Percentiles rank a stretch among this genome's conserved stretches.
Evolutionary conservation across 2,113 vertebrate genomes (phyloP).

Genomic region (Cathartes aura): DNA sequence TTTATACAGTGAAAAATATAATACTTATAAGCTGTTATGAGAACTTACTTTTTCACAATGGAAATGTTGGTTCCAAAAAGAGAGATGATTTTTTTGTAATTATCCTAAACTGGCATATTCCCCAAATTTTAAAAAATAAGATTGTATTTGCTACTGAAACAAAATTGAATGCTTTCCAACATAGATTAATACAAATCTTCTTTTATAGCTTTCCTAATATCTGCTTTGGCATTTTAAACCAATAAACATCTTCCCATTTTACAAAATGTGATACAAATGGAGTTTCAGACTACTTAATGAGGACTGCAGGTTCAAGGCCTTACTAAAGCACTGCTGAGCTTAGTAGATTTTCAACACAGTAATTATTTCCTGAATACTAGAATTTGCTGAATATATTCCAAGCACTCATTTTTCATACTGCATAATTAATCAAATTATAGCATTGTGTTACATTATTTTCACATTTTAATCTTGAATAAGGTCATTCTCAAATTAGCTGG

Average conservation of each 20-base stretch:
- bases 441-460: conserved; percentile 50
- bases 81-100: not conserved
- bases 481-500: conserved; percentile 31
- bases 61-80: not conserved
- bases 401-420: conserved; percentile 27
- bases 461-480: conserved; percentile 36
- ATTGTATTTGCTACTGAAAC: not conserved
- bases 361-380: conserved; percentile 47
- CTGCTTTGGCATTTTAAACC: not conserved
- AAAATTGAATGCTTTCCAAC: not conserved
- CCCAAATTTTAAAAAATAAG: not conserved
- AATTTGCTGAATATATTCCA: conserved; percentile 48
- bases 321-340: conserved; percentile 32
- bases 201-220: not conserved
- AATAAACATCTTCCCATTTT: not conserved
- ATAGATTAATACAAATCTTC: not conserved
- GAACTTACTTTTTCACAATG: not conserved
- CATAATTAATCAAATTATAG: conserved; percentile 56
- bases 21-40: not conserved
- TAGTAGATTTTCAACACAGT: conserved; percentile 21
- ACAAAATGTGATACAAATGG: not conserved
- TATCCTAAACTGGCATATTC: not conserved
- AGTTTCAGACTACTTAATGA: not conserved
- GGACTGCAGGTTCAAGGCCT: not conserved
- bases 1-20: not conserved